Percentiles rank a stretch among this genome's conserved stretches.
Evolutionary conservation across 2,888 invertebrate species (phyloP).

Genomic region (Myopa tessellatipennis): DNA sequence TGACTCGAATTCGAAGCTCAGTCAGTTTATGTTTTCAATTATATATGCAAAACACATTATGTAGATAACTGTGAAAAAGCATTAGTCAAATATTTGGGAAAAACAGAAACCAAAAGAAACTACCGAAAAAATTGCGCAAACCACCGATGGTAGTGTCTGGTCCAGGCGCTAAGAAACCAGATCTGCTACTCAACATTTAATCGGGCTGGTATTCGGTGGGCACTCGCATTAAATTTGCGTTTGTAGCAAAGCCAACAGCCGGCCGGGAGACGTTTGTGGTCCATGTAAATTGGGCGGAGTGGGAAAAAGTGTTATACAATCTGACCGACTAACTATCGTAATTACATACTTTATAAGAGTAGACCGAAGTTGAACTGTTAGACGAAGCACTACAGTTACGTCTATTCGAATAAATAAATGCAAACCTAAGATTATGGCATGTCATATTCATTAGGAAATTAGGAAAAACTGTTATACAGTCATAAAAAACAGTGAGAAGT

Average conservation of each 20-base stretch:
- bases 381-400: background rate
- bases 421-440: background rate
- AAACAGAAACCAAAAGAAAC: background rate
- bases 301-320: background rate
- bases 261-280: background rate
- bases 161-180: slow-evolving; percentile 28
- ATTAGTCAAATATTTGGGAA: slow-evolving; percentile 1
- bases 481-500: background rate
- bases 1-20: too few relatives aligned
- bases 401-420: too few relatives aligned
- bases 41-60: too few relatives aligned
- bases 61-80: background rate
- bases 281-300: background rate
- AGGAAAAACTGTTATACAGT: background rate
- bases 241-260: background rate
- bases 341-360: too few relatives aligned
- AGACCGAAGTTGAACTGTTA: background rate
- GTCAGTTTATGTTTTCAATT: too few relatives aligned
- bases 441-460: background rate
- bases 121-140: slow-evolving; percentile 2
- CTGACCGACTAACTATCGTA: background rate
- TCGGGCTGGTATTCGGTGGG: background rate
- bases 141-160: background rate
- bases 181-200: slow-evolving; percentile 2
- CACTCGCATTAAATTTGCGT: background rate